These are phyloP conservation scores for Sarcophaga caerulescens DNA, from an alignment of 2,888 invertebrate genomes.

Conservation along the genomic window DNA sequence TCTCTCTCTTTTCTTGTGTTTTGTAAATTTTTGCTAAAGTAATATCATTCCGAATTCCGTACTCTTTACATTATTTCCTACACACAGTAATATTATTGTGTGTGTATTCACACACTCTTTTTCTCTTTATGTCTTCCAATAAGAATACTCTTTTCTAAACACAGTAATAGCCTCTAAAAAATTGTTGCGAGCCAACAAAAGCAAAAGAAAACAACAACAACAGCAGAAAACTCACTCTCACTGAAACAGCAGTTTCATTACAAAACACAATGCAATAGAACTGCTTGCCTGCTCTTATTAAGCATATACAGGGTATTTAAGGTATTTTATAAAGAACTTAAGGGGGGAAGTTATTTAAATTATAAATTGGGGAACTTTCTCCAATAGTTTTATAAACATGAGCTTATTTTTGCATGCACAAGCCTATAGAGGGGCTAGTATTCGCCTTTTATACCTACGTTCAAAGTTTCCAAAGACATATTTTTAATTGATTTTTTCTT, in stretches of 20 bases:
- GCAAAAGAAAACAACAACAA: background rate
- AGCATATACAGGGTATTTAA: too few relatives aligned
- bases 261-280: too few relatives aligned
- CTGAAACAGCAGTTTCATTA: background rate
- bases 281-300: too few relatives aligned
- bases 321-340: too few relatives aligned
- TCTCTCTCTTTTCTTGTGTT: slow-evolving; percentile 17
- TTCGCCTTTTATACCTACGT: too few relatives aligned
- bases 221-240: slow-evolving; percentile 36
- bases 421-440: too few relatives aligned
- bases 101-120: background rate
- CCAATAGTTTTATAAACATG: too few relatives aligned
- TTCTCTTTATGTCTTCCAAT: slow-evolving; percentile 21
- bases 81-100: slow-evolving; percentile 4
- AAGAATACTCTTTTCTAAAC: slow-evolving; percentile 16
- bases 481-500: too few relatives aligned
- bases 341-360: too few relatives aligned
- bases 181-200: background rate
- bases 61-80: background rate
- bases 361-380: too few relatives aligned
- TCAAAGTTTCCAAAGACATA: too few relatives aligned
- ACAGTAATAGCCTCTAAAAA: slow-evolving; percentile 60
- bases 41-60: slow-evolving; percentile 21
- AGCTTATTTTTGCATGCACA: too few relatives aligned
- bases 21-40: slow-evolving; percentile 29